These are phyloP conservation scores for Ciconia boyciana DNA, from an alignment of 2,113 vertebrate species.

Conservation along the genomic window DNA sequence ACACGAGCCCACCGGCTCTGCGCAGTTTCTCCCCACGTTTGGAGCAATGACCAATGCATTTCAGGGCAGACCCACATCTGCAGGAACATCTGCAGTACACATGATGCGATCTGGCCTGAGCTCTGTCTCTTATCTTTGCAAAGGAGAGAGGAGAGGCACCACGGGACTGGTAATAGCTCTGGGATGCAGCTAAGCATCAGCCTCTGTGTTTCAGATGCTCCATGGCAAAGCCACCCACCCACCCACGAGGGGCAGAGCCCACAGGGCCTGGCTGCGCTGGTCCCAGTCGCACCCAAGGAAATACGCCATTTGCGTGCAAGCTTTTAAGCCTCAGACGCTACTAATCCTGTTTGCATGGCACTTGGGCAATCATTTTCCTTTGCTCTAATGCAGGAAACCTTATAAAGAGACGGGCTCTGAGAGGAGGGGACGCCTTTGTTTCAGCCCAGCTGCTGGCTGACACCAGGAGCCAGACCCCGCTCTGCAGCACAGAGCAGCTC, in stretches of 20 bases:
- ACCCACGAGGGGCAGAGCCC: not conserved
- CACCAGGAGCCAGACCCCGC: not conserved
- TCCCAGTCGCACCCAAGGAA: not conserved
- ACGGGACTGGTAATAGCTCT: accelerated
- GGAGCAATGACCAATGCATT: accelerated
- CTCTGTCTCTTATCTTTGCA: not conserved
- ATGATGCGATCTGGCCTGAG: not conserved
- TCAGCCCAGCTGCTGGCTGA: too few species aligned
- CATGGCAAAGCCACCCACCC: not conserved
- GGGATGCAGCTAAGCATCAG: not conserved
- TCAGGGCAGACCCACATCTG: not conserved
- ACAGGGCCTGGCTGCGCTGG: not conserved
- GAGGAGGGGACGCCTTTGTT: not conserved
- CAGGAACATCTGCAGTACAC: too few species aligned
- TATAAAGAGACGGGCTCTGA: too few species aligned
- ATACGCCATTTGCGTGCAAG: accelerated
- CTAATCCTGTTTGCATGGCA: not conserved
- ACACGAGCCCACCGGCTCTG: too few species aligned
- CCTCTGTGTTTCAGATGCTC: not conserved
- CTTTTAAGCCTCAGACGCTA: not conserved
- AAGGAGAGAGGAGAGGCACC: not conserved
- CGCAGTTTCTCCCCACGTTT: not conserved
- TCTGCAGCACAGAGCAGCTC: not conserved
- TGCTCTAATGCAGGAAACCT: not conserved
- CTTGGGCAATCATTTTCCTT: not conserved